Evolutionary conservation across 2,113 vertebrate genomes (phyloP), one percentile per base, ranked within the genome.

Genomic region (Pithys albifrons): DNA sequence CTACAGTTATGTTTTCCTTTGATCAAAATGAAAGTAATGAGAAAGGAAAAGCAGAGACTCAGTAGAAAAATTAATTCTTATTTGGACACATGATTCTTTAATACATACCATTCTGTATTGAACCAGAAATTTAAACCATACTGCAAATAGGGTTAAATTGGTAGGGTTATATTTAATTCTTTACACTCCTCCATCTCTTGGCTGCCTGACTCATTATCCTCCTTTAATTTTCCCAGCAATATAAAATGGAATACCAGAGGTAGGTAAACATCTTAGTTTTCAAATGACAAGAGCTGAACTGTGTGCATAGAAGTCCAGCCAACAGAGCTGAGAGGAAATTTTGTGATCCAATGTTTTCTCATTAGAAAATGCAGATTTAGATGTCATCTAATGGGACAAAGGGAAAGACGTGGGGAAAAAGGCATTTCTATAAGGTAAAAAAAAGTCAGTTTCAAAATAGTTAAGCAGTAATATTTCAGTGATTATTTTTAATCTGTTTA

Each of bases 11-110:
- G 3, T n/a, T 83, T 92, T 37, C 22, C 55, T 92, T 92, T 85
- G 41, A 93, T 76, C 57, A 96, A 82, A 92, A 83, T 46, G 39
- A 76, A 93, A 96, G 84, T 55, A 88, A 75, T 39, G 27, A 76
- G 23, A 51, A 84, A 81, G 35, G 8, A 74, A 83, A 82, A 88
- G 25, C 48, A 65, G 14, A 79, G 37, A 13, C 16, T n/a, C 33
- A 39, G 18, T 46, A 80, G 51, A 79, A 48, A 78, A 76, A 92
- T 65, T 45, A 85, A 62, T 90, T 88, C 1, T 89, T 52, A 57
- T n/a, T 55, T 43, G 13, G 15, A 76, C 14, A 27, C 3, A 25
- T 51, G 76, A 59, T 88, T 33, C 35, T 74, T 64, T 91, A 93
- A 95, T 70, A 51, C 16, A 76, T 45, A 12, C 2, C 22, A 24